Percentiles rank a stretch among this genome's conserved stretches.
Evolutionary conservation across 2,113 vertebrate genomes (phyloP).

Genomic region (Tyrannus savana): DNA sequence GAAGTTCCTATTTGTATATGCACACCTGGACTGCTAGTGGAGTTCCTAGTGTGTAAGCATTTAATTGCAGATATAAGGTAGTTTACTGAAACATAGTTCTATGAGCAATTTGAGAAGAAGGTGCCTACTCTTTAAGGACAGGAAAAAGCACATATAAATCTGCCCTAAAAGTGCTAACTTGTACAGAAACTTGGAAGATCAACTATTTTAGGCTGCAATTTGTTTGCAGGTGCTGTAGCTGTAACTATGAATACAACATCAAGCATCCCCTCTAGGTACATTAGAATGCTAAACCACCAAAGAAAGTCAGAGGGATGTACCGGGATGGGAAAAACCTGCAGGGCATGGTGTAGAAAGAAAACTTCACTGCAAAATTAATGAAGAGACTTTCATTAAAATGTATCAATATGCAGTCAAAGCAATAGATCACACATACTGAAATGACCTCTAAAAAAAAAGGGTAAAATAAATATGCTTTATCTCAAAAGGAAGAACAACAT

Average conservation of each 20-base stretch:
- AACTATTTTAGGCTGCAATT: not conserved
- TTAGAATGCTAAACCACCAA: not conserved
- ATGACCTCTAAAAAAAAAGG: not conserved
- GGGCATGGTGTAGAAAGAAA: not conserved
- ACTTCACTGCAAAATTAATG: not conserved
- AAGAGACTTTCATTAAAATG: not conserved
- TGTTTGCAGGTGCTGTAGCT: not conserved
- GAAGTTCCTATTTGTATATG: not conserved
- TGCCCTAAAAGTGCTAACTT: not conserved
- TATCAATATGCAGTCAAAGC: not conserved
- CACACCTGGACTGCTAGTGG: not conserved
- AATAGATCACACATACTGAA: not conserved
- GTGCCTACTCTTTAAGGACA: not conserved
- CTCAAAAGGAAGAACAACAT: not conserved
- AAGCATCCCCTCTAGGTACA: not conserved
- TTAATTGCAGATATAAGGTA: not conserved
- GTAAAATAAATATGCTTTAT: not conserved
- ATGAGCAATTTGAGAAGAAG: not conserved
- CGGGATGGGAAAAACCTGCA: not conserved
- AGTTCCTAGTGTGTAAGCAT: not conserved
- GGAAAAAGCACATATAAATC: not conserved
- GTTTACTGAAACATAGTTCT: not conserved
- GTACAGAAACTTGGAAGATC: not conserved
- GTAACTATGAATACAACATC: not conserved
- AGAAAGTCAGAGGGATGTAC: not conserved